Evolutionary conservation across 1,140 invertebrate species (phyloP), one percentile per base, ranked within the genome.

Genomic region (Cryptotermes secundus): DNA sequence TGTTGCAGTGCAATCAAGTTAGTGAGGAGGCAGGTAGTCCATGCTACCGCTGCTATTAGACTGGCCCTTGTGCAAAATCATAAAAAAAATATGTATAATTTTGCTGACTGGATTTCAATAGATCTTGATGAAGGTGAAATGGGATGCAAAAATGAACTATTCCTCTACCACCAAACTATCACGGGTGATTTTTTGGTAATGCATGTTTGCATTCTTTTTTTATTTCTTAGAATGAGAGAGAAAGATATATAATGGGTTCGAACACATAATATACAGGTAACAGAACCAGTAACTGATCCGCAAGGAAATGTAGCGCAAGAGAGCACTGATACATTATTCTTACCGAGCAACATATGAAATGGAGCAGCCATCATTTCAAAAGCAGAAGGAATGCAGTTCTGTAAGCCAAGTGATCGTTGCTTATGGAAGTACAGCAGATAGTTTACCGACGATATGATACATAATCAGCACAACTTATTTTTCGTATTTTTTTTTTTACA

Each of bases 61-160:
- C 4, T n/a, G 59, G 59, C 59, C 7, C n/a, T n/a, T 72, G 59
- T 31, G 59, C 9, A 72, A 72, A 72, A n/a, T 31, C 26, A 72
- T n/a, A 31, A 72, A 72, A 72, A 65, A 72, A 31, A 31, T n/a
- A 1, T 24, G 7, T 72, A 72, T 72, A 72, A 72, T 72, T 31
- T 72, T 31, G 59, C 59, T 72, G 59, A 72, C 59, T 72, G 59
- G n/a, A 72, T 72, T 72, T 72, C 59, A 72, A 72, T 72, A 72
- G 59, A 31, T 72, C 59, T 31, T 72, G 59, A 72, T 72, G n/a
- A 72, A 31, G 59, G 59, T 31, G 59, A 72, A 72, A 72, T 72
- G 59, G n/a, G 59, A 72, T 72, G 59, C 59, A 72, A 72, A 72
- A 72, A 72, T 72, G 53, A 72, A 14, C 59, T 12, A 72, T 72